Conservation (phyloP, 1,140 invertebrate genomes). For the Ylistrum balloti region DNA sequence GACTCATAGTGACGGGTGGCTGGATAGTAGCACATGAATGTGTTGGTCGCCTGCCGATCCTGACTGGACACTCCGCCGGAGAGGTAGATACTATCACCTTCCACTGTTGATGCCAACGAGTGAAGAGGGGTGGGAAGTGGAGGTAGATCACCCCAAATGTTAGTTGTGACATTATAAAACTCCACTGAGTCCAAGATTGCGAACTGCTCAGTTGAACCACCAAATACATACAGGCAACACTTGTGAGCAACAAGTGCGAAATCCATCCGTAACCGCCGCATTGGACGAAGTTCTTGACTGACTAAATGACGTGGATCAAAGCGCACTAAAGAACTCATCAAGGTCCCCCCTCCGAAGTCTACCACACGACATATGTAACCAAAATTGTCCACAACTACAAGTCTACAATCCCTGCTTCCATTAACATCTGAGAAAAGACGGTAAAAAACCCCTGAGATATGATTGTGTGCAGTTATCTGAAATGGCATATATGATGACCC, state of each 20-base stretch:
- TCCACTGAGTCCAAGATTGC: conserved; percentile 92
- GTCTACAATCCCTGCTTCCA: conserved; percentile 78
- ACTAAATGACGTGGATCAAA: conserved; percentile 81
- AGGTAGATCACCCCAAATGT: conserved; percentile 90
- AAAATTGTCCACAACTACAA: conserved; percentile 79
- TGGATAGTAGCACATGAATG: conserved; percentile 76
- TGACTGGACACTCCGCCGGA: conserved; percentile 78
- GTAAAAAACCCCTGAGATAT: conserved; percentile 74
- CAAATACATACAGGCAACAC: conserved; percentile 93
- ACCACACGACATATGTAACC: conserved; percentile 80
- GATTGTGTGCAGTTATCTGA: conserved; percentile 80
- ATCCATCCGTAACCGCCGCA: conserved; percentile 77
- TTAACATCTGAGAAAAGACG: conserved; percentile 78
- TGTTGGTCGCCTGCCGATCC: conserved; percentile 76
- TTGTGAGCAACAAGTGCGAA: conserved; percentile 86
- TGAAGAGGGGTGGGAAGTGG: conserved; percentile 86
- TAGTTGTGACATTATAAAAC: conserved; percentile 90
- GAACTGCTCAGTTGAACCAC: conserved; percentile 96
- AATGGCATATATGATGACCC: conserved; percentile 80
- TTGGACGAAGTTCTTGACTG: conserved; percentile 78
- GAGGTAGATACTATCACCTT: conserved; percentile 77
- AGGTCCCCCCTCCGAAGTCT: conserved; percentile 80
- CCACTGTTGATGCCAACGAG: conserved; percentile 75
- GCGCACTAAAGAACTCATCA: conserved; percentile 79
- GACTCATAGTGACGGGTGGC: conserved; percentile 73